These are phyloP conservation scores for Erebia aethiops DNA, from an alignment of 2,888 invertebrate species.

Conservation along the genomic window DNA sequence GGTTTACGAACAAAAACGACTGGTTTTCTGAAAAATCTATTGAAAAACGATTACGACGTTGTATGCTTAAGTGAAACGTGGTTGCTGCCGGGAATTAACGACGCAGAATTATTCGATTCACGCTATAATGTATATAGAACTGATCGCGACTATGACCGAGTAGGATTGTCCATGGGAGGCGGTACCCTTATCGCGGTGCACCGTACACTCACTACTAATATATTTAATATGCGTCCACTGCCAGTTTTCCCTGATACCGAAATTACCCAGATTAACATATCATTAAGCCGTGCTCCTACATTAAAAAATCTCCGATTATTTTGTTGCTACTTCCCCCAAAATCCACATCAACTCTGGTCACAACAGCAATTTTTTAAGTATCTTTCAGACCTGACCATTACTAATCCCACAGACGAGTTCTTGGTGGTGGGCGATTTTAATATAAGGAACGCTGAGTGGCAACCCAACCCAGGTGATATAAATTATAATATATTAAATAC, in stretches of 20 bases:
- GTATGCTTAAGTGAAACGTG: no score
- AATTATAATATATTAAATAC: no score
- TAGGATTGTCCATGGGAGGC: slow-evolving; percentile 4
- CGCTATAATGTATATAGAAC: slow-evolving; percentile 15
- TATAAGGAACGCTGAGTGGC: background rate
- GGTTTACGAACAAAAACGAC: slow-evolving; percentile 17
- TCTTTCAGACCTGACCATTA: background rate
- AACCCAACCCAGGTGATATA: background rate
- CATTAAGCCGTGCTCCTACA: background rate
- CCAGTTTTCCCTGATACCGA: background rate
- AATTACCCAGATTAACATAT: slow-evolving; percentile 6
- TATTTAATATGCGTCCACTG: background rate
- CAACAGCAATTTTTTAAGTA: background rate
- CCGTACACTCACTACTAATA: background rate
- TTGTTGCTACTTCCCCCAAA: slow-evolving; percentile 9
- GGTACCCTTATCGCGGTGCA: slow-evolving; percentile 2
- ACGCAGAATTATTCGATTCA: slow-evolving; percentile 12
- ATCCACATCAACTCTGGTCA: background rate
- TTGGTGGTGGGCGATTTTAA: background rate
- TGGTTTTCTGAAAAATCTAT: background rate
- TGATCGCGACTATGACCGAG: slow-evolving; percentile 13
- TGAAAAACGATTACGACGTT: background rate
- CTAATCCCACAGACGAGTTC: background rate
- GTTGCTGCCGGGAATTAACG: background rate
- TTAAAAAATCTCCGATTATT: background rate